Evolutionary conservation across 2,888 invertebrate genomes (phyloP), one percentile per base, ranked within the genome.

Genomic region (Pyrocoelia pectoralis): DNA sequence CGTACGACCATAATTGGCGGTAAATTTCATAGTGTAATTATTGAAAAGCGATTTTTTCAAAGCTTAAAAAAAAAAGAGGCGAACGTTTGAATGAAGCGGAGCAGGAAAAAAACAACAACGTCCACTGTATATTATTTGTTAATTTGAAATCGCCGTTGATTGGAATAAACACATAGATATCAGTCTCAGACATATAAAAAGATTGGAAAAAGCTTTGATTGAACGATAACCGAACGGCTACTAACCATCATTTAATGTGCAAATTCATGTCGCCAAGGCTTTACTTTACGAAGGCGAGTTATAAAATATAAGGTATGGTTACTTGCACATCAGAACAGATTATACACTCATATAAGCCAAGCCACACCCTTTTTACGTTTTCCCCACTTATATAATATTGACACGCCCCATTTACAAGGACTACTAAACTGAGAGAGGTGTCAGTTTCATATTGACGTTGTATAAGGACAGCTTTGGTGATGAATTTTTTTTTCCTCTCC

Each of bases 211-310:
- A 70, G 72, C 72, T 73, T 71, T 71, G 74, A 75, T 76, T 73
- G 72, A 74, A 73, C 75, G 74, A 76, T 65, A 65, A 65, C 56
- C 56, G 38, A 55, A 65, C n/a, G n/a, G n/a, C 68, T 53, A 51
- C 65, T 73, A 75, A 75, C 72, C 66, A 68, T 74, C 72, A 71
- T 77, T 74, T 77, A 77, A 76, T 76, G 76, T 76, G 76, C 74
- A 76, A 76, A 77, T 76, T 76, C 77, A 72, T 76, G 77, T 76
- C 72, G 74, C 69, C 74, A 65, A 60, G n/a, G 56, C 49, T 58
- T 50, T 65, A 60, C 65, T 65, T 63, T 61, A 56, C 59, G 50
- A 29, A 55, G 53, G 55, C 55, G 57, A 61, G 66, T 70, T 75
- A 73, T 74, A 74, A 75, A 74, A 73, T 73, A 74, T 69, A 71